A percentile compares a stretch with the other conserved stretches of the same genome.
Evolutionary conservation across 2,797 vertebrate species (phyloP).

Genomic region (Lepilemur septentrionalis): DNA sequence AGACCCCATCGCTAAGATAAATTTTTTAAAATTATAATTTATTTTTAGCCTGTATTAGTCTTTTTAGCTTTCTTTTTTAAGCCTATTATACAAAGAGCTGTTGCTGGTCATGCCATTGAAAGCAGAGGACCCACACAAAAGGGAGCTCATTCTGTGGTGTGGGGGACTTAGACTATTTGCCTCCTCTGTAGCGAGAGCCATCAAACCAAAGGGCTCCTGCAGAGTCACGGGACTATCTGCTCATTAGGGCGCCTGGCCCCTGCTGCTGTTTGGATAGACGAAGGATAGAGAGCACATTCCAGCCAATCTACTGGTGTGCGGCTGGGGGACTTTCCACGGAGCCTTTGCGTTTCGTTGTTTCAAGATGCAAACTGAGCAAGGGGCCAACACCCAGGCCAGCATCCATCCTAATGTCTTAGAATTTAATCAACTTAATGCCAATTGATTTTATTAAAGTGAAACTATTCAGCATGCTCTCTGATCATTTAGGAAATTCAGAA

Average conservation of each 20-base stretch:
- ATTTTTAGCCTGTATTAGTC: not conserved
- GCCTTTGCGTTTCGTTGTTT: not conserved
- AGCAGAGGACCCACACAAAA: not conserved
- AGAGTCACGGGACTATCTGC: not conserved
- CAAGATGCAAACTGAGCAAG: not conserved
- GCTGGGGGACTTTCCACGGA: not conserved
- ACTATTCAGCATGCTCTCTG: not conserved
- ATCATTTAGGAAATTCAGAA: not conserved
- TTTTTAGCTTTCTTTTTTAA: conserved; percentile 1
- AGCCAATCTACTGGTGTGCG: fast-evolving
- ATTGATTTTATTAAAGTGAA: not conserved
- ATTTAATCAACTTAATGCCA: not conserved
- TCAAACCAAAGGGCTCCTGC: not conserved
- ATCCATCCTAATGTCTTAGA: not conserved
- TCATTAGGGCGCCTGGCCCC: not conserved
- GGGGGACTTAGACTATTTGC: not conserved
- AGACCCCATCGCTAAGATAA: not conserved
- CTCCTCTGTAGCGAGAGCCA: not conserved
- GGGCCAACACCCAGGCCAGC: not conserved
- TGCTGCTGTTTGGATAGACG: not conserved
- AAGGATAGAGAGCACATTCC: not conserved
- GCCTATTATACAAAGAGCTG: not conserved
- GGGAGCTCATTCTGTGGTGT: not conserved
- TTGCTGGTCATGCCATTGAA: not conserved
- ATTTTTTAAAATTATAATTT: not conserved